Base-by-base conservation (phyloP, 2,797 vertebrate species). In the Pogonophryne albipinna region DNA sequence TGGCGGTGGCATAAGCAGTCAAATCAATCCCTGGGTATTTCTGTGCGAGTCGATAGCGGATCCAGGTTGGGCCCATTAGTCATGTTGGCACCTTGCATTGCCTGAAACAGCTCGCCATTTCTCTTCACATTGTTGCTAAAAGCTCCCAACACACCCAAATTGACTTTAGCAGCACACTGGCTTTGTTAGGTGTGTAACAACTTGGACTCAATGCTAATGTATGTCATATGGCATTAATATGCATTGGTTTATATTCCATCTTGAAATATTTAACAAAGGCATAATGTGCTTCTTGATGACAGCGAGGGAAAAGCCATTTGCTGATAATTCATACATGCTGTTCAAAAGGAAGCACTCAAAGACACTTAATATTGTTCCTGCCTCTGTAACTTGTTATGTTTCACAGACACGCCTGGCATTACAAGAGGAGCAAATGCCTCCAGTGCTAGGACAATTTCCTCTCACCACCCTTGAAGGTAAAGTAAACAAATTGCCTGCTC, bases 1-100 rank as follows among this genome's bases (percentile, higher is more conserved):
- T 88, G 58, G 89, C 71, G 44, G 71, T 65, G 80, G 87, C 80
- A 90, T 89, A 92, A 91, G 85, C 87, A 93, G 91, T 93, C 88
- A 90, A 90, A 94, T 94, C 93, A 91, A 91, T 95, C 89, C 91
- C 85, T 51, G 84, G 71, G 88, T 88, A 89, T 92, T 94, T 93
- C 89, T 87, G 88, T 85, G 87, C 74, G 52, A 80, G 91, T 93
- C 85, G 85, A 93, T 93, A 89, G 72, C 78, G 79, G 83, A 90
- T 85, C 83, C 92, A 90, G 89, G 90, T 91, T 84, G 74, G 89
- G 73, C 80, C 86, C 87, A 95, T 94, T 93, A 93, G 91, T 95
- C 92, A 94, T 85, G 87, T 85, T 93, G 90, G 91, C 93, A 90
- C 78, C 69, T 71, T 76, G 75, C 76, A 78, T 78, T 79, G 80